These are phyloP conservation scores for Drosophila cardini DNA, from an alignment of 1,140 invertebrate species.

Conservation along the genomic window DNA sequence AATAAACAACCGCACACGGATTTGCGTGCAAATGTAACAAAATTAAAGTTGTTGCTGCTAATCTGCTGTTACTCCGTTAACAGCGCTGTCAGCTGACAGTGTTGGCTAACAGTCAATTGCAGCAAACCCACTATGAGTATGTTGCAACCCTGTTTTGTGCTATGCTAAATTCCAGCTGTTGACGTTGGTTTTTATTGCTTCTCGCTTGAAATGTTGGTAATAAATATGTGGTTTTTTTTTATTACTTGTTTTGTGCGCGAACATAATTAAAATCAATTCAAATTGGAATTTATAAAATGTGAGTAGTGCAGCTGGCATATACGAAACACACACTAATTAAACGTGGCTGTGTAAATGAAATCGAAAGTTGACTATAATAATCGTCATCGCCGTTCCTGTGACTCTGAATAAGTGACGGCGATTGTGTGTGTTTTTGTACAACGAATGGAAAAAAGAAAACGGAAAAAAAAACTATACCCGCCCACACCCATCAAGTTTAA, in stretches of 20 bases:
- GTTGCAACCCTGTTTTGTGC: constrained; percentile 8
- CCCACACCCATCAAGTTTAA: constrained; percentile 39
- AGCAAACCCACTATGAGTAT: background rate
- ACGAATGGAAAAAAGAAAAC: background rate
- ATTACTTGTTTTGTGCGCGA: constrained; percentile 2
- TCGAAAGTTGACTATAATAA: constrained; percentile 30
- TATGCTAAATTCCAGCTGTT: constrained; percentile 9
- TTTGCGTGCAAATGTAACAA: constrained; percentile 28
- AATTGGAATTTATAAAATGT: constrained; percentile 8
- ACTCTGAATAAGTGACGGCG: constrained; percentile 31
- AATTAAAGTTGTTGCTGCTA: constrained; percentile 17
- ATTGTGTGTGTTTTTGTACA: constrained; percentile 20
- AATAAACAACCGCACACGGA: constrained; percentile 27
- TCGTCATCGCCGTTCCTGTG: constrained; percentile 41
- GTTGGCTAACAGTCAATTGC: constrained; percentile 12
- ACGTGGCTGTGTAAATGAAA: constrained; percentile 13
- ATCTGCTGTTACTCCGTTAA: background rate
- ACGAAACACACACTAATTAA: background rate
- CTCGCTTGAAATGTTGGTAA: constrained; percentile 6
- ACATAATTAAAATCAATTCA: constrained; percentile 8
- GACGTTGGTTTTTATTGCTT: constrained; percentile 21
- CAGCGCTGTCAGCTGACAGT: constrained; percentile 44
- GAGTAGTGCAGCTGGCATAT: background rate
- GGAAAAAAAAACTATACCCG: constrained; percentile 29
- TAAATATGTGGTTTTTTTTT: constrained; percentile 3